These are phyloP conservation scores for Microcebus lehilahytsara DNA, from an alignment of 2,113 vertebrate genomes.

Conservation along the genomic window DNA sequence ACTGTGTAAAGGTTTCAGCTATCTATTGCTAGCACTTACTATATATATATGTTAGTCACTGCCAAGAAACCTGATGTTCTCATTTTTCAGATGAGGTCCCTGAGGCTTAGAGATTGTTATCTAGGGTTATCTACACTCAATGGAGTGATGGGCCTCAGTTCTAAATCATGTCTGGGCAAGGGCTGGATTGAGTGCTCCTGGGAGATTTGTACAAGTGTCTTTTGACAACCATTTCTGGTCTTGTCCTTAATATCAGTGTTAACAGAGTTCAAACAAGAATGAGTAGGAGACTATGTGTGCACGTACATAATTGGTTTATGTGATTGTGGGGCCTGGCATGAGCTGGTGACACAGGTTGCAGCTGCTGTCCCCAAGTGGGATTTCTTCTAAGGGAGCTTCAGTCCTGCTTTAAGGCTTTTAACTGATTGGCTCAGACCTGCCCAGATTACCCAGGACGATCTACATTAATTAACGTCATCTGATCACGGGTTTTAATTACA, in stretches of 20 bases:
- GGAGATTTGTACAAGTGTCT: not conserved
- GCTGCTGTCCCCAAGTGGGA: not conserved
- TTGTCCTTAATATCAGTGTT: not conserved
- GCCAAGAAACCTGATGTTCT: not conserved
- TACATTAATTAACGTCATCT: not conserved
- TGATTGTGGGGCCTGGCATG: not conserved
- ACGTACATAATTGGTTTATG: not conserved
- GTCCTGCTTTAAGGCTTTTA: not conserved
- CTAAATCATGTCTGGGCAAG: not conserved
- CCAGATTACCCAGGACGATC: not conserved
- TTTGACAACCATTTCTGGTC: not conserved
- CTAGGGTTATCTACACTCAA: not conserved
- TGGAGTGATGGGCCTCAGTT: not conserved
- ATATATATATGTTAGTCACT: not conserved
- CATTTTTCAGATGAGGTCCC: not conserved
- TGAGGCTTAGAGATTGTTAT: not conserved
- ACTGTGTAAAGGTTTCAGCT: not conserved
- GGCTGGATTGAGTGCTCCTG: not conserved
- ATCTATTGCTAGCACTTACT: not conserved
- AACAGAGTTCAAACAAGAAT: not conserved
- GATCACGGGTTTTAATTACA: not conserved
- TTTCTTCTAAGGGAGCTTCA: not conserved
- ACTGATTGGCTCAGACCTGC: not conserved
- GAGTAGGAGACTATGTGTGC: not conserved
- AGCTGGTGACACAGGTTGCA: not conserved